These are phyloP conservation scores for Hippocampus guttulatus DNA, from an alignment of 2,113 vertebrate genomes.

Conservation along the genomic window DNA sequence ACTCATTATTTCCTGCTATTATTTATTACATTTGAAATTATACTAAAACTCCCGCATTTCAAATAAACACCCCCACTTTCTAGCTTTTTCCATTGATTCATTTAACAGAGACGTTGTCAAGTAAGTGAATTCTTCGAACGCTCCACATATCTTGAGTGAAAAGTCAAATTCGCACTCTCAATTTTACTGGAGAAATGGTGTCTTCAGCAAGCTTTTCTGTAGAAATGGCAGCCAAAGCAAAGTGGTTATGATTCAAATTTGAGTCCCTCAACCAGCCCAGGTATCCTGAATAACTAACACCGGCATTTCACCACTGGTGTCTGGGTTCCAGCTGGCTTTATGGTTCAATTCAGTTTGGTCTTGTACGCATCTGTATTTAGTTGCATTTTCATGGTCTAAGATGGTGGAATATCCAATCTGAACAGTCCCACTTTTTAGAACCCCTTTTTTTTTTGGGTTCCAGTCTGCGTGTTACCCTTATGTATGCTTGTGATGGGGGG, in stretches of 20 bases:
- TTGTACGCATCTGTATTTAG: background rate
- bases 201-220: no score
- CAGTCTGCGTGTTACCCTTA: background rate
- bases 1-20: background rate
- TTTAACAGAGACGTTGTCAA: background rate
- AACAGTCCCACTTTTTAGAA: background rate
- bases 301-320: background rate
- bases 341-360: background rate
- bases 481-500: background rate
- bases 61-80: background rate
- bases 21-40: background rate
- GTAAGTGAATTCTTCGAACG: no score
- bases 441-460: background rate
- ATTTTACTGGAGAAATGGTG: no score
- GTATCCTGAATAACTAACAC: background rate
- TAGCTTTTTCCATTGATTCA: background rate
- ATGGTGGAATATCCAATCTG: background rate
- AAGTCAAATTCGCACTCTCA: no score
- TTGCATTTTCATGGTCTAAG: background rate
- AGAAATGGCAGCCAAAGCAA: no score
- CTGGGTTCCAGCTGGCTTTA: background rate
- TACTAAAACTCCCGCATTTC: background rate
- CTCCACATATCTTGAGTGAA: no score
- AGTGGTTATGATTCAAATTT: no score
- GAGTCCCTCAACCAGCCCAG: background rate